Conservation (phyloP, 2,113 vertebrate species). For the Dendrocopos noguchii region DNA sequence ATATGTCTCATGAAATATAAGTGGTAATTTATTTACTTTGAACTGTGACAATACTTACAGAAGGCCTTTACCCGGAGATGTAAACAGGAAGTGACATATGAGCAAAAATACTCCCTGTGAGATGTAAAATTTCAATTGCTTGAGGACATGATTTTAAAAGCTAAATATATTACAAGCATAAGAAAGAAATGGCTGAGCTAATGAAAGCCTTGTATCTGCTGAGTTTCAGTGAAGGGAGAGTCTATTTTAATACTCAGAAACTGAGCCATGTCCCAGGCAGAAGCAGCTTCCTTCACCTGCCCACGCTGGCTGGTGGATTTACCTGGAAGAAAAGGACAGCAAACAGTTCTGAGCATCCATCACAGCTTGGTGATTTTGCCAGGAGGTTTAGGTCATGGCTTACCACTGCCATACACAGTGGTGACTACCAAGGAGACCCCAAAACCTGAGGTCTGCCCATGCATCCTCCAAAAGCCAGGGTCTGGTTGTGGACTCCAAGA, state of each 20-base stretch:
- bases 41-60: neutral
- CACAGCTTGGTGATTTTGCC: accelerated
- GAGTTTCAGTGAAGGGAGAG: neutral
- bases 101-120: neutral
- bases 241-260: neutral
- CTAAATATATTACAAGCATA: neutral
- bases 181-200: neutral
- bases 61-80: neutral
- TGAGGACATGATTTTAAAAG: neutral
- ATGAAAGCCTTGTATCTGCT: neutral
- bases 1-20: neutral
- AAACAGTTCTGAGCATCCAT: accelerated
- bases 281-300: neutral
- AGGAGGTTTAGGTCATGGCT: neutral
- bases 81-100: neutral
- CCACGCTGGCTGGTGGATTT: neutral
- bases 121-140: neutral
- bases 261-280: accelerated
- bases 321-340: neutral
- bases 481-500: neutral
- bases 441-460: neutral
- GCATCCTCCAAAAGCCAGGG: neutral
- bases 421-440: neutral
- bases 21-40: neutral
- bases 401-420: accelerated